Evolutionary conservation across 2,113 vertebrate genomes (phyloP).

Genomic region (Porphyrio hochstetteri): DNA sequence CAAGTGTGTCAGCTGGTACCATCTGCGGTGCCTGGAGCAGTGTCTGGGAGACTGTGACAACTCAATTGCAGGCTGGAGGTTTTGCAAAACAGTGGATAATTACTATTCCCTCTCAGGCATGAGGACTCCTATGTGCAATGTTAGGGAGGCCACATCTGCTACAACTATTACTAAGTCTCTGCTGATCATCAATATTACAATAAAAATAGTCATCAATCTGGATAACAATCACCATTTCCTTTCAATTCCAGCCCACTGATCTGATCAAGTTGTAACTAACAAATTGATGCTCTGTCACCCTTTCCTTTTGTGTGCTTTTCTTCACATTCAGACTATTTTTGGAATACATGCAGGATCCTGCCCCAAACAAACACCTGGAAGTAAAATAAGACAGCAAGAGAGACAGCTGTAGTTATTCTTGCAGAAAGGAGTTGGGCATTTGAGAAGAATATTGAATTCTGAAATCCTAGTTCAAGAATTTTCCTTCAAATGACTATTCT

Average conservation of each 20-base stretch:
- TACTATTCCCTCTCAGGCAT: constrained; percentile 55
- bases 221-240: constrained; percentile 49
- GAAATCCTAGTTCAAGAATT: not conserved
- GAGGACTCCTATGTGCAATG: constrained; percentile 20
- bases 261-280: constrained; percentile 12
- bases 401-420: not conserved
- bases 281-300: not conserved
- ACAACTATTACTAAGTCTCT: constrained; percentile 55
- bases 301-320: not conserved
- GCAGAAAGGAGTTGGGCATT: not conserved
- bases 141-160: constrained; percentile 73
- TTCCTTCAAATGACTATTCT: not conserved
- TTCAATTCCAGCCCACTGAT: constrained; percentile 30
- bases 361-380: not conserved
- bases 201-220: constrained; percentile 72
- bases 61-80: constrained; percentile 75
- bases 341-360: not conserved
- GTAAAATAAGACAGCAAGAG: not conserved
- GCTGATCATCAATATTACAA: constrained; percentile 60
- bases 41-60: constrained; percentile 74
- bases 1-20: constrained; percentile 69
- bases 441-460: not conserved
- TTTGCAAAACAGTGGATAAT: constrained; percentile 71
- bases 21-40: constrained; percentile 77
- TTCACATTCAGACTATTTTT: not conserved